phyloP scores from a whole-genome alignment of 2,113 vertebrate genomes.

The Procavia capensis region DNA sequence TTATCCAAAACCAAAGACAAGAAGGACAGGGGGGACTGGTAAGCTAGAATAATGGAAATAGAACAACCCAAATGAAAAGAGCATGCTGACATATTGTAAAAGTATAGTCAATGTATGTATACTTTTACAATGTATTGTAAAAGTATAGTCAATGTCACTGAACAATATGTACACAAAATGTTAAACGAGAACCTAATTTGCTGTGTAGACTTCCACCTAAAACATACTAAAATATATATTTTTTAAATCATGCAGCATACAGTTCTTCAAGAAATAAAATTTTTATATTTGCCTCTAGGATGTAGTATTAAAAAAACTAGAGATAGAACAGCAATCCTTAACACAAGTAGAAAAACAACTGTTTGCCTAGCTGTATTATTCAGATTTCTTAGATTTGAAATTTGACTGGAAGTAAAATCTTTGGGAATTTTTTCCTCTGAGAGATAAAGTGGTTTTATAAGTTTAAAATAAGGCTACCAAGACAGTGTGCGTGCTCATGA shows the following conservation, averaged over 20 bases:
- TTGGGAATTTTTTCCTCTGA: not conserved
- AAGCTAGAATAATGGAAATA: too few species aligned
- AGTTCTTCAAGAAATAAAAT: conserved; percentile 46
- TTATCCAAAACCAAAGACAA: too few species aligned
- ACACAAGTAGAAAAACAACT: conserved; percentile 38
- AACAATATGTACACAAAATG: too few species aligned
- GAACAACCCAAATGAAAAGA: too few species aligned
- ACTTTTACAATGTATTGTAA: too few species aligned
- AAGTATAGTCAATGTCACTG: too few species aligned
- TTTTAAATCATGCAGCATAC: not conserved
- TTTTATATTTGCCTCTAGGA: conserved; percentile 13
- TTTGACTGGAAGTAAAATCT: conserved; percentile 9
- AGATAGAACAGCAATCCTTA: conserved; percentile 8
- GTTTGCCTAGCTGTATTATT: not conserved
- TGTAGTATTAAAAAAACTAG: not conserved
- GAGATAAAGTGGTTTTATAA: not conserved
- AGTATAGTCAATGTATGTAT: too few species aligned
- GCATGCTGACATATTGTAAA: too few species aligned
- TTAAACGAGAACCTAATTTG: too few species aligned
- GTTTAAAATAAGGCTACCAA: conserved; percentile 12
- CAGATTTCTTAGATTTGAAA: conserved; percentile 31
- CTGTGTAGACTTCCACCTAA: too few species aligned
- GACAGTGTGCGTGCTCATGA: not conserved
- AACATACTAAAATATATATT: too few species aligned
- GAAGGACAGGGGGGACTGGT: too few species aligned